Base-by-base conservation (phyloP, 37 sponge, comb jelly and placozoan genomes). In the Geodia barretti region DNA sequence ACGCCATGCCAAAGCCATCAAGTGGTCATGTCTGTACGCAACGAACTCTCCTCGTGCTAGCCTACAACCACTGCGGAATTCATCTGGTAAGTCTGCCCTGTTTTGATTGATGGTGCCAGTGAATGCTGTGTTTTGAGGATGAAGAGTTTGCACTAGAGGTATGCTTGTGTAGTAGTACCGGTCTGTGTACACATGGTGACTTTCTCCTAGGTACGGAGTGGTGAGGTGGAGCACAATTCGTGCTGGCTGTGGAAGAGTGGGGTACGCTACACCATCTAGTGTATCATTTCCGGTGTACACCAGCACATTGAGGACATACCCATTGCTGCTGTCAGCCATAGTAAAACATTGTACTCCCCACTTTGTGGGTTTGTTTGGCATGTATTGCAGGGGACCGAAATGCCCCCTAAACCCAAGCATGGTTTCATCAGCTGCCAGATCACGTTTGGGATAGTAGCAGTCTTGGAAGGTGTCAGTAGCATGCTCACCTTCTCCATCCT, bases 321-420 rank as follows among this genome's bases (percentile, higher is more conserved):
- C 74, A 39, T 32, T 39, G 3, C 19, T 26, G 20, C 41, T 37
- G 19, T 77, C 64, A 1, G 64, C 63, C 32, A 77, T 17, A 19
- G 78, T 62, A 29, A 77, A 77, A 1, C 38, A 9, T 62, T 77
- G 60, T 33, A 77, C 23, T 2, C 78, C 63, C 54, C 60, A 58
- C 73, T 72, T 72, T 1, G 41, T 9, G 38, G 75, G 75, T 54
- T 74, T 39, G 21, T 74, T 74, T 23, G 33, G 78, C 62, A 62
- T 77, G 64, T 77, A 77, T 32, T 77, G 78, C n/a, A 17, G 28
- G 4, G 64, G 29, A 34, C 64, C 64, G 35, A 60, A 63, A 21
- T 64, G 35, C 2, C 78, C 78, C 39, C 58, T 47, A 39, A 83
- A 75, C 1, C 68, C 58, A 36, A 77, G n/a, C 78, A 77, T 60